Evolutionary conservation across 64 coral and sea anemone genomes (phyloP).

Genomic region (Exaiptasia diaphana): DNA sequence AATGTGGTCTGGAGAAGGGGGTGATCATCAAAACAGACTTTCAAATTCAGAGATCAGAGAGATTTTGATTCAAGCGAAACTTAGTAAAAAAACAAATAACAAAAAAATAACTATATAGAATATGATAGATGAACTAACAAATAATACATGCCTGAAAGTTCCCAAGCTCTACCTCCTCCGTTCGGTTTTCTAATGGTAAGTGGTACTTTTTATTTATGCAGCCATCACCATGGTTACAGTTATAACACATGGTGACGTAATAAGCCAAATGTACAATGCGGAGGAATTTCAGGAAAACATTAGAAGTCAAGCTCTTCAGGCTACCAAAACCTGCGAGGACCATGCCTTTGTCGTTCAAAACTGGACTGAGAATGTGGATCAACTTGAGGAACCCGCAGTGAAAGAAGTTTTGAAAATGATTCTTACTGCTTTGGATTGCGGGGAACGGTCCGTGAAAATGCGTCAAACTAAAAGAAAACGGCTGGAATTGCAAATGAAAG

Average conservation of each 20-base stretch:
- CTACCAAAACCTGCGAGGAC: conserved; percentile 20
- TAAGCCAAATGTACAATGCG: background rate
- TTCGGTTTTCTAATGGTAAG: background rate
- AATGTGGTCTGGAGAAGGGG: background rate
- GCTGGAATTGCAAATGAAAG: too few relatives aligned
- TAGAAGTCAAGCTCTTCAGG: conserved; percentile 54
- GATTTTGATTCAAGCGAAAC: too few relatives aligned
- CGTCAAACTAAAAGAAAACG: conserved; percentile 44
- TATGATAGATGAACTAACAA: too few relatives aligned
- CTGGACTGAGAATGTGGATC: conserved; percentile 10
- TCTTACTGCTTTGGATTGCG: conserved; percentile 46
- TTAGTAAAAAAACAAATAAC: too few relatives aligned
- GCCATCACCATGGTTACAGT: conserved; percentile 69
- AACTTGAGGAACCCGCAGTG: background rate
- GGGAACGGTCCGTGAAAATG: conserved; percentile 55
- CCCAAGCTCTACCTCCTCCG: too few relatives aligned
- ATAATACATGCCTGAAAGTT: too few relatives aligned
- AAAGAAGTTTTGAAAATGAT: conserved; percentile 44
- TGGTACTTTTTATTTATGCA: background rate
- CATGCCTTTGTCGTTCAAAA: conserved; percentile 65
- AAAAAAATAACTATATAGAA: too few relatives aligned
- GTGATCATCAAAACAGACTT: too few relatives aligned
- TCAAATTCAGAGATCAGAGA: too few relatives aligned
- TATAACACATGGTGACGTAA: conserved; percentile 43
- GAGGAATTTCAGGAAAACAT: conserved; percentile 1